Evolutionary conservation across 2,888 invertebrate species (phyloP), one percentile per base, ranked within the genome.

Genomic region (Eledona agricola): DNA sequence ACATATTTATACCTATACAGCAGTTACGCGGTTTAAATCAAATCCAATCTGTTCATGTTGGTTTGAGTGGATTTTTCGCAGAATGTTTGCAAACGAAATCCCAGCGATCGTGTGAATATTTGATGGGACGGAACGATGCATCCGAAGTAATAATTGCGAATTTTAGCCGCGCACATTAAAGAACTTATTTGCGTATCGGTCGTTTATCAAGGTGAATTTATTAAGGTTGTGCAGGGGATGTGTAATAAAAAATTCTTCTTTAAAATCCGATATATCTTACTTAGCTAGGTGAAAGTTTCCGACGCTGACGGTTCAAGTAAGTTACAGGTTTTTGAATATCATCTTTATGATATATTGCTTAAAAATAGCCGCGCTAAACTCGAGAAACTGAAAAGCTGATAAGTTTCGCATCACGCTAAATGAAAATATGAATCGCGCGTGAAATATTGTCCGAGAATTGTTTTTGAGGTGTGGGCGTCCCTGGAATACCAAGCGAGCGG

Each of bases 261-360:
- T 66, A 68, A 67, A 72, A 68, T 58, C 65, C 70, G 59, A 72
- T 72, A 72, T 70, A 73, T 73, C 73, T 72, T 72, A 65, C 63
- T 68, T 63, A 63, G 65, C 58, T 64, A 59, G 62, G 65, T 60
- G 62, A 70, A 72, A 72, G 63, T 69, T 72, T 63, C 64, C 62
- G 67, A 66, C 66, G 72, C 70, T 69, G 71, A 72, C 71, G 71
- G 69, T 68, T 72, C 69, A 66, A 73, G 70, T 72, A 71, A 71
- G 70, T 72, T 72, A 67, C 67, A 62, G 64, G 57, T 63, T 72
- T 70, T 71, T 65, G 70, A 72, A 71, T 70, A 71, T 68, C 70
- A 70, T 72, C 71, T 66, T 62, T 69, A 68, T 72, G 72, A 72
- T 72, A 72, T 72, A 72, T 72, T 66, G 69, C 69, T 58, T 53